Conservation (phyloP, 1,140 invertebrate species). For the Lepidurus couesii region DNA sequence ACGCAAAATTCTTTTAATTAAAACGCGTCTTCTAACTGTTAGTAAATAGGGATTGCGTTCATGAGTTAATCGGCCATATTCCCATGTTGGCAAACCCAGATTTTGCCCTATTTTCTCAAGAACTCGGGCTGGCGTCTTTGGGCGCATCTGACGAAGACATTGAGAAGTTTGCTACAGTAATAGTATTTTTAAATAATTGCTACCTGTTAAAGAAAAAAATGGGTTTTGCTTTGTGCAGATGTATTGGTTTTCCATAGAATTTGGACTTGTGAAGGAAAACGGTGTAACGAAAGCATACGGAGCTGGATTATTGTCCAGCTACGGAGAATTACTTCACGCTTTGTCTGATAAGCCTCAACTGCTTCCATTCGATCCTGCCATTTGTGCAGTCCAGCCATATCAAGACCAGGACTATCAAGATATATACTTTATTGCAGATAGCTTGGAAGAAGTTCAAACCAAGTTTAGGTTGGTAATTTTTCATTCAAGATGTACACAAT, state of each 20-base stretch:
- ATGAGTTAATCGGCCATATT: constrained; percentile 97
- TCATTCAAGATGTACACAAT: neutral
- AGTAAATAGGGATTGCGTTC: constrained; percentile 81
- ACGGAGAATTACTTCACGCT: constrained; percentile 89
- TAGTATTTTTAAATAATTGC: neutral
- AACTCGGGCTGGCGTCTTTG: constrained; percentile 90
- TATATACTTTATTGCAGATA: constrained; percentile 95
- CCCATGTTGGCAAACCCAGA: constrained; percentile 90
- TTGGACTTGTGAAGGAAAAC: constrained; percentile 91
- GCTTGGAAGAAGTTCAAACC: constrained; percentile 93
- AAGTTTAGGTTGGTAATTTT: constrained; percentile 67
- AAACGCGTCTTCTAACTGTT: neutral
- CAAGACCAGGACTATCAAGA: constrained; percentile 71
- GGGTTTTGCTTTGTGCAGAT: constrained; percentile 56
- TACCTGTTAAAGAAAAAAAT: neutral
- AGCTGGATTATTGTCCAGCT: constrained; percentile 90
- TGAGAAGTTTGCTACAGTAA: constrained; percentile 93
- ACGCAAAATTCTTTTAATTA: constrained; percentile 53
- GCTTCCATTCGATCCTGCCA: constrained; percentile 77
- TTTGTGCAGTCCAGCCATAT: constrained; percentile 84
- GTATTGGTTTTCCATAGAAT: constrained; percentile 99
- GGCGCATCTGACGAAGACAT: constrained; percentile 96
- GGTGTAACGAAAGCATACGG: constrained; percentile 86
- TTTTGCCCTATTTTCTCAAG: constrained; percentile 98
- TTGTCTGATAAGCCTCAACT: constrained; percentile 87